Percentiles rank a stretch among this genome's conserved stretches.
Conservation (phyloP, 2,888 invertebrate genomes). For the Athalia circularis region DNA sequence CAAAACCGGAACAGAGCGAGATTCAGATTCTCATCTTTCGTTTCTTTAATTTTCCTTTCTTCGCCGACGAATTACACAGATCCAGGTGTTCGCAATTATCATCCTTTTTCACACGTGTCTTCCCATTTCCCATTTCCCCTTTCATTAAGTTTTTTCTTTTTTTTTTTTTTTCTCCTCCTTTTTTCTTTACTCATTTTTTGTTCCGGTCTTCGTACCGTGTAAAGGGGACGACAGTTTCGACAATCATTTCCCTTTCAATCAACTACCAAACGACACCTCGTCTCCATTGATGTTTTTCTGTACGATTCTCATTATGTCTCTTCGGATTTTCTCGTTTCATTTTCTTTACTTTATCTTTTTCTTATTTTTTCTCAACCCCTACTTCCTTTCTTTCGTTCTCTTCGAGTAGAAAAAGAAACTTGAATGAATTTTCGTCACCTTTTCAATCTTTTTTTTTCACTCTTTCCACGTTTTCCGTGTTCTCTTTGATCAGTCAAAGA, state of each 20-base stretch:
- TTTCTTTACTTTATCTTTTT: not conserved
- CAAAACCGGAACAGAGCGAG: too few relatives aligned
- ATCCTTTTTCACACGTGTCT: not conserved
- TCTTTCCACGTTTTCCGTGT: too few relatives aligned
- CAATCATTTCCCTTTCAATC: conserved; percentile 27
- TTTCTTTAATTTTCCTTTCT: too few relatives aligned
- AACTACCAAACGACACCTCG: not conserved
- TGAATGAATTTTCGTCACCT: too few relatives aligned
- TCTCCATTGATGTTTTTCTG: not conserved
- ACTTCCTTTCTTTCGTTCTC: too few relatives aligned
- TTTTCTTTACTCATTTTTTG: not conserved
- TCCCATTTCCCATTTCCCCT: not conserved
- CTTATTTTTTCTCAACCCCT: not conserved
- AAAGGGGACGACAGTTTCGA: not conserved
- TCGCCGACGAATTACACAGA: too few relatives aligned
- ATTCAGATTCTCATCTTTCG: too few relatives aligned
- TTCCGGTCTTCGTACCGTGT: not conserved
- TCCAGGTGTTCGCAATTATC: not conserved
- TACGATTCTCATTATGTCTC: conserved; percentile 1
- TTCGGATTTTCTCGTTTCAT: not conserved
- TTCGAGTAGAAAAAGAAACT: too few relatives aligned
- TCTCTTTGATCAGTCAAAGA: too few relatives aligned
- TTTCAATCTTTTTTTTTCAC: too few relatives aligned
- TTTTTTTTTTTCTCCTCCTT: not conserved
- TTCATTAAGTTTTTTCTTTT: not conserved